Base-by-base conservation (phyloP, 2,113 vertebrate species). In the Zosterops japonicus region DNA sequence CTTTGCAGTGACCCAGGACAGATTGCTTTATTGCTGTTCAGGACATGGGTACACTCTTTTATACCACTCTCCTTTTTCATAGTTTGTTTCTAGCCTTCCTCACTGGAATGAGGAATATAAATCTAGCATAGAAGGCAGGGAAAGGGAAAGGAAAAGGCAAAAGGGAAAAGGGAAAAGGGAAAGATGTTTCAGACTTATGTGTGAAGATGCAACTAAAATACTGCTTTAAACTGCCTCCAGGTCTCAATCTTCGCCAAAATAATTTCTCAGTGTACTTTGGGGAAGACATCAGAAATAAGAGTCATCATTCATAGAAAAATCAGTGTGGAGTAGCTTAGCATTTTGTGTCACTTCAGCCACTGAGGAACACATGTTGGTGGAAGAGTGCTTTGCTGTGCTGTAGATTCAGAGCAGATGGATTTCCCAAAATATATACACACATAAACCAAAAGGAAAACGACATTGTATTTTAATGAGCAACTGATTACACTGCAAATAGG, bases 41-140 rank as follows among this genome's bases (percentile, higher is more conserved):
- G 75, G 47, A 69, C 46, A 67, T 0, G 6, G 57, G 31, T 39
- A 57, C 57, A 28, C 17, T 72, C 44, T 78, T 94, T 78, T 55
- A 59, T 50, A 77, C 29, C 69, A 53, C 49, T 76, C 42, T 77
- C 42, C 50, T 87, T 93, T 94, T 80, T 90, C 56, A 31, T 25
- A 41, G 63, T 74, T 92, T 72, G 42, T 76, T 95, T 93, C 82
- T 77, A 95, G 67, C 59, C 71, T 87, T 93, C 35, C 82, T 95
- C 44, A 46, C 14, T 83, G 75, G 55, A 74, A 93, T 29, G 33
- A 39, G 39, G 39, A 39, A 82, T 65, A 78, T 44, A 61, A 79
- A 83, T 57, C n/a, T 74, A 59, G 50, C n/a, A 71, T 20, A 74
- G 69, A 71, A 35, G 50, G 83, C 46, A 25, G 42, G 25, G 12